Base-by-base conservation (phyloP, 2,797 vertebrate species). In the Fringilla coelebs region DNA sequence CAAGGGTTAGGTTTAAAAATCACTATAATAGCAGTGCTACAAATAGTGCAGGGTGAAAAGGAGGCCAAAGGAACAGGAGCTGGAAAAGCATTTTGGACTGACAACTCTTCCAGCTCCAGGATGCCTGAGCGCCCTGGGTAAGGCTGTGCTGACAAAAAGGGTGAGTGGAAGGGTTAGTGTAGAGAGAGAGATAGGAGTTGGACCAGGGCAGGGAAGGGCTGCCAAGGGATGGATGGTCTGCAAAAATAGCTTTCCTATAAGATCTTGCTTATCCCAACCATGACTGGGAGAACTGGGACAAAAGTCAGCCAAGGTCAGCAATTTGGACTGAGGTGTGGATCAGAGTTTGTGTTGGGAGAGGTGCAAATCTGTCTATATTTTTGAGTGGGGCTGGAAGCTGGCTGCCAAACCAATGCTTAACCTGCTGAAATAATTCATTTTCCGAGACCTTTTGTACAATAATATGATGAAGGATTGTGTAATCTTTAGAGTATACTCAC, bases 361-460 rank as follows among this genome's bases (percentile, higher is more conserved):
- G 40, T 78, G 46, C 46, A 93, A 89, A 89, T 62, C 31, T 75
- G 10, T 41, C 62, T 78, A 46, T 72, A 6, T 32, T 96, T 87
- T 79, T 70, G n/a, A 90, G 41, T 49, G 54, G 41, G 40, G 22
- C 34, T 84, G 58, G 65, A 68, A 87, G 41, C 36, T 67, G 46
- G 20, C 46, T 90, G 78, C 48, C 29, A 91, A 93, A 45, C 32
- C 25, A 63, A 6, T 49, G 52, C 40, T 92, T 82, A 82, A 88
- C 41, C 60, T 79, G 34, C 63, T 90, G 68, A 74, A 95, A 95
- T 48, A 85, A 85, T 62, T 91, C n/a, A 24, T 92, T 65, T 49
- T 40, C 48, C 54, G 80, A 87, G 90, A 87, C n/a, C 61, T 90
- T 85, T 87, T 63, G 31, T 89, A 74, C 31, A 87, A 83, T 58